Conservation (phyloP, 2,797 vertebrate genomes). For the Enoplosus armatus region DNA sequence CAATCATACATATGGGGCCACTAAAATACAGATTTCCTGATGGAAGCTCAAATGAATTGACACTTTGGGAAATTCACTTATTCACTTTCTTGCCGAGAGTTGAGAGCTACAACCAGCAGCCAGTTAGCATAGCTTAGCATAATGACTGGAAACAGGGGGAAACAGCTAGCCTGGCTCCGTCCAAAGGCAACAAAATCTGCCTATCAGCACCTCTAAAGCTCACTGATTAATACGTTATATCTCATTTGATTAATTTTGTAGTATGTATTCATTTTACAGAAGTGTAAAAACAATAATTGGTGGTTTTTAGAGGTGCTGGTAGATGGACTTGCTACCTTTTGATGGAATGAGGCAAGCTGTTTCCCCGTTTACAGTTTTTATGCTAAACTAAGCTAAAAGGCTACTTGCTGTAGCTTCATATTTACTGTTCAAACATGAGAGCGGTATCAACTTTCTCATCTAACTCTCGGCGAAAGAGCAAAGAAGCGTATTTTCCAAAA, state of each 20-base stretch:
- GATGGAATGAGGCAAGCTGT: not conserved
- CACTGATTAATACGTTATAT: not conserved
- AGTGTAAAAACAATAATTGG: not conserved
- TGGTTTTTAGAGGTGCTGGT: not conserved
- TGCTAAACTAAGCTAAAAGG: not conserved
- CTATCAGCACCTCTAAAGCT: not conserved
- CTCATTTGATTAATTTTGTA: not conserved
- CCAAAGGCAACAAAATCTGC: not conserved
- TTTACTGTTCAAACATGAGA: not conserved
- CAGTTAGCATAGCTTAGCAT: not conserved
- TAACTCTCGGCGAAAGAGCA: not conserved
- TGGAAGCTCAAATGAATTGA: not conserved
- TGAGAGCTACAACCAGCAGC: not conserved
- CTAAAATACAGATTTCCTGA: not conserved
- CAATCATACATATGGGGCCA: not conserved
- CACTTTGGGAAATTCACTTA: not conserved
- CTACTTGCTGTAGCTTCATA: not conserved
- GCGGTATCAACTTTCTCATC: not conserved
- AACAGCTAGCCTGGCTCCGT: not conserved
- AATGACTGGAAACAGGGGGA: not conserved
- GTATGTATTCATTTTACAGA: no score
- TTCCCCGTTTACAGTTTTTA: constrained; percentile 5
- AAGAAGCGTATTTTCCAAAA: not conserved
- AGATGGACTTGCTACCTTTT: not conserved
- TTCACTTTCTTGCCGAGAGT: constrained; percentile 2